Base-by-base conservation (phyloP, 2,888 invertebrate species). In the Andrena flavipes region DNA sequence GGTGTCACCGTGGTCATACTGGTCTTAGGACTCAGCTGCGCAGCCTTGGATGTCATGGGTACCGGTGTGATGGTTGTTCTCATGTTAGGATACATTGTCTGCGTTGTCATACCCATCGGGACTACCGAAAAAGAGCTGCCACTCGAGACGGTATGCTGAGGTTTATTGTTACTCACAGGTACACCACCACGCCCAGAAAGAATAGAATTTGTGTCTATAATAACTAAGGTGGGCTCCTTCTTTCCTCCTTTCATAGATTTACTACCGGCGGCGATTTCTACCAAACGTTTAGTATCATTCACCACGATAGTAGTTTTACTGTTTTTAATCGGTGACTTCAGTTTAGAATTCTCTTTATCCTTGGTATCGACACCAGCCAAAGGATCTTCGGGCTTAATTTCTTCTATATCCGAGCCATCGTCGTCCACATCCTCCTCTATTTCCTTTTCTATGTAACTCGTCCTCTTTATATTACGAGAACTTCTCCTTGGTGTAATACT, bases 191-290 rank as follows among this genome's bases (percentile, higher is more conserved):
- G 96, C 26, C 96, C 96, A 76, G 96, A 95, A 76, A 96, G 93
- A 90, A 96, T 96, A 20, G 97, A 96, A 94, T 97, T 97, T 13
- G 97, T 97, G 91, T 97, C 97, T 86, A 97, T 97, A 68, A 97
- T 97, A 48, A 97, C 97, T 86, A 97, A 94, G 7, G 97, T 97
- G 0, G 97, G 96, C 92, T 97, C 96, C 90, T 97, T 96, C 91
- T 96, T 96, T 67, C 95, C 95, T 67, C 95, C 93, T 63, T 94
- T 94, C 5, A 93, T 92, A 1, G 90, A 90, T 86, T 95, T 94
- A 56, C 95, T 95, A 89, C 96, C 96, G 16, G 96, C 95, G 10
- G 97, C 96, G 88, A 97, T 96, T 92, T 96, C 96, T 2, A 96
- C 96, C 83, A 96, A 94, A 73, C 96, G 95, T 92, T 96, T 97